A percentile compares a stretch with the other conserved stretches of the same genome.
Evolutionary conservation across 2,888 invertebrate species (phyloP).

Genomic region (Nudaria mundana): DNA sequence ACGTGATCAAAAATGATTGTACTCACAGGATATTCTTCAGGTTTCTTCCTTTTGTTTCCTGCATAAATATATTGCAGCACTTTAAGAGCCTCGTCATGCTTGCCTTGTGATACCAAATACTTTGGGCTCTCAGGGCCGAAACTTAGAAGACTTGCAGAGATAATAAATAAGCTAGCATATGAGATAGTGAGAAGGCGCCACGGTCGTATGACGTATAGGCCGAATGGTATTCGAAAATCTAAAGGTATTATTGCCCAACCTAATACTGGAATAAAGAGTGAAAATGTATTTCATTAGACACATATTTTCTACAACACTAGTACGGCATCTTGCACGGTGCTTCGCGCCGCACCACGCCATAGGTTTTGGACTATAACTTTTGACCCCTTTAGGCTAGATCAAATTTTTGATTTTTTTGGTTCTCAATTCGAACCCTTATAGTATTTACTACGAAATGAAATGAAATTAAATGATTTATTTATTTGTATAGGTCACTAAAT

Average conservation of each 20-base stretch:
- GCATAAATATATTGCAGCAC: slow-evolving; percentile 83
- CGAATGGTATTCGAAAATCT: slow-evolving; percentile 61
- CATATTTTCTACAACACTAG: too few relatives aligned
- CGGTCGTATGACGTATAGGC: slow-evolving; percentile 81
- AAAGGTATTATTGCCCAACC: slow-evolving; percentile 86
- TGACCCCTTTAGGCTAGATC: too few relatives aligned
- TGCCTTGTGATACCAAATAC: slow-evolving; percentile 84
- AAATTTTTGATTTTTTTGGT: too few relatives aligned
- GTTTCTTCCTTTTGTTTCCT: slow-evolving; percentile 55
- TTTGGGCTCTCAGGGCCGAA: slow-evolving; percentile 90
- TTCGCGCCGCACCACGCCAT: too few relatives aligned
- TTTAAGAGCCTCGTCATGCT: slow-evolving; percentile 80
- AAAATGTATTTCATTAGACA: too few relatives aligned
- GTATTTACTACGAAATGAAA: too few relatives aligned
- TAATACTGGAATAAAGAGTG: slow-evolving; percentile 67
- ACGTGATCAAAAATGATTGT: too few relatives aligned
- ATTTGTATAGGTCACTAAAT: too few relatives aligned
- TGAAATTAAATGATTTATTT: too few relatives aligned
- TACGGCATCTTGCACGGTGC: too few relatives aligned
- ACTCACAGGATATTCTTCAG: slow-evolving; percentile 75
- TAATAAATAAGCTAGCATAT: slow-evolving; percentile 82
- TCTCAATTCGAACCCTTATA: too few relatives aligned
- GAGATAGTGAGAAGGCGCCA: slow-evolving; percentile 87
- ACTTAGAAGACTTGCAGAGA: slow-evolving; percentile 77
- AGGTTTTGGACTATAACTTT: too few relatives aligned